Evolutionary conservation across 2,113 vertebrate genomes (phyloP), one percentile per base, ranked within the genome.

Genomic region (Laterallus jamaicensis): DNA sequence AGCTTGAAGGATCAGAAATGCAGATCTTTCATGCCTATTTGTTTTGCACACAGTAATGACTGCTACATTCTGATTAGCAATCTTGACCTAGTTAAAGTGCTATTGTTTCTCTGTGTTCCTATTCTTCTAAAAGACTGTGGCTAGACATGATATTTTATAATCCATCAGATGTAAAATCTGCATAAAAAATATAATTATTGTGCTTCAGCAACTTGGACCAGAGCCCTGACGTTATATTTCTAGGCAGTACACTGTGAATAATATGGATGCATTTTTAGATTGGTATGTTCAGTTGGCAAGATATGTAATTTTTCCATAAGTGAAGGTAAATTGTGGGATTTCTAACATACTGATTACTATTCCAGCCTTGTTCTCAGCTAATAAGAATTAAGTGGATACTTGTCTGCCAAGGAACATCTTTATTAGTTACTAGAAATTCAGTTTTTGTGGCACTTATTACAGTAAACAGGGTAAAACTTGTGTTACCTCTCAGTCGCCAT

Each of bases 61-160:
- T 95, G 87, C 91, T 95, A 93, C 44, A 69, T 92, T 86, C 71
- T 95, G 95, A 96, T 97, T 97, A 94, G 89, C 87, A 93, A 90
- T 96, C 97, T 96, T 91, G 95, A 96, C 96, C 96, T 97, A 94
- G 95, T 97, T 96, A 95, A 97, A 96, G 80, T 84, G 91, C 96
- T 95, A 88, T 93, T 97, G 97, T 98, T 97, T 92, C 92, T 84
- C 77, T 86, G 71, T 93, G 92, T 90, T 96, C 87, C 76, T 75
- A 26, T 88, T 94, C 64, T 97, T 95, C 95, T 97, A 74, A 95
- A 97, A 97, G 95, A 91, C 86, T 95, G 81, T 94, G 96, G 75
- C 97, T 97, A 96, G 97, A 97, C 97, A 97, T 96, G 91, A 95
- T 97, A 97, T 97, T 96, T 82, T 96, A 76, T 96, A 97, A 96